A percentile compares a stretch with the other conserved stretches of the same genome.
Evolutionary conservation across 1,140 invertebrate genomes (phyloP).

Genomic region (Eriosoma lanigerum): DNA sequence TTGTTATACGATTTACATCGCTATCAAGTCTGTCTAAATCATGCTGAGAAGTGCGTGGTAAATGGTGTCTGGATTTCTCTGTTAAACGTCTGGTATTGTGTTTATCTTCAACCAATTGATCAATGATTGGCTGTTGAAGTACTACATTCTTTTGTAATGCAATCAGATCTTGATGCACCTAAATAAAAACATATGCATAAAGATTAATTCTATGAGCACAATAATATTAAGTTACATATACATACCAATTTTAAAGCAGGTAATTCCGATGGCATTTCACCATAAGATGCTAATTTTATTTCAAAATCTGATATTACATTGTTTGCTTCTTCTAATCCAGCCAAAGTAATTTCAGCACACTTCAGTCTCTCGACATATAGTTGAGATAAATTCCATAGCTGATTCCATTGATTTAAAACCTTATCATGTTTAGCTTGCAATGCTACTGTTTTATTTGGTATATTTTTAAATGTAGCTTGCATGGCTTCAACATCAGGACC

Average conservation of each 20-base stretch:
- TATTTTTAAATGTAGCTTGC: slow-evolving; percentile 78
- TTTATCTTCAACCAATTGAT: slow-evolving; percentile 87
- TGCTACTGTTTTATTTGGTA: slow-evolving; percentile 82
- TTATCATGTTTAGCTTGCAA: slow-evolving; percentile 87
- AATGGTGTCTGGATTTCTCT: slow-evolving; percentile 75
- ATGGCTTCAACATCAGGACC: slow-evolving; percentile 79
- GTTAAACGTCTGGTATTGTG: slow-evolving; percentile 82
- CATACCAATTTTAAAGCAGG: slow-evolving; percentile 70
- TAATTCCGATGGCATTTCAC: slow-evolving; percentile 80
- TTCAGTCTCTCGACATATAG: slow-evolving; percentile 88
- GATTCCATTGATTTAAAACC: slow-evolving; percentile 88
- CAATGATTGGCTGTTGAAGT: slow-evolving; percentile 82
- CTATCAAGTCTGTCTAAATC: slow-evolving; percentile 93
- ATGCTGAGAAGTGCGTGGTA: slow-evolving; percentile 66
- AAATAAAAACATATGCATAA: neutral
- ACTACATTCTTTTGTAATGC: slow-evolving; percentile 78
- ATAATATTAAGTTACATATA: slow-evolving; percentile 3
- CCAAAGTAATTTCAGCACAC: slow-evolving; percentile 84
- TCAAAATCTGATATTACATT: slow-evolving; percentile 89
- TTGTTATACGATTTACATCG: slow-evolving; percentile 83
- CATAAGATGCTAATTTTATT: slow-evolving; percentile 80
- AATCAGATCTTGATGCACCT: slow-evolving; percentile 73
- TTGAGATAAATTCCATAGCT: slow-evolving; percentile 80
- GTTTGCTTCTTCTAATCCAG: slow-evolving; percentile 84
- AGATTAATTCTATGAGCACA: neutral